Percentiles rank a stretch among this genome's conserved stretches.
Evolutionary conservation across 2,113 vertebrate species (phyloP).

Genomic region (Lamprotornis superbus): DNA sequence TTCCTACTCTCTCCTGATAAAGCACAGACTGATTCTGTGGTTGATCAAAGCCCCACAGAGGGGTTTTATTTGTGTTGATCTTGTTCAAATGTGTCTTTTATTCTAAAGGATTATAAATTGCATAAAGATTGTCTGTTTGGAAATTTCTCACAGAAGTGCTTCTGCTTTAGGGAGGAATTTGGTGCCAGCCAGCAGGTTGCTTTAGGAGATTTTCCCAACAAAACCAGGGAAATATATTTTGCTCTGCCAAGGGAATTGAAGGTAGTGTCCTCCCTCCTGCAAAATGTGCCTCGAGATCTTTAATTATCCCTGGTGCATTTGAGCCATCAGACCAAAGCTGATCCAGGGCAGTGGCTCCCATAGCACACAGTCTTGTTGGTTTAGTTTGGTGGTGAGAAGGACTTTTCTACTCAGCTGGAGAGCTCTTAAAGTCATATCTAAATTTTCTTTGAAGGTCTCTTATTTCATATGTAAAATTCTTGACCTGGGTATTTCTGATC

Average conservation of each 20-base stretch:
- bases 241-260: neutral
- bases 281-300: neutral
- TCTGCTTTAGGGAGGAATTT: neutral
- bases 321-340: neutral
- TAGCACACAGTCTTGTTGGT: neutral
- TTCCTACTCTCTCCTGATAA: neutral
- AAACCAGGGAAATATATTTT: neutral
- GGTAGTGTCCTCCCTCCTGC: neutral
- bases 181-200: neutral
- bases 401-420: neutral
- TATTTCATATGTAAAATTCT: neutral
- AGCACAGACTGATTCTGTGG: neutral
- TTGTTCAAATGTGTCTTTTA: neutral
- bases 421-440: neutral
- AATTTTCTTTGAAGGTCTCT: neutral
- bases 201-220: neutral
- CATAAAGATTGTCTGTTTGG: neutral
- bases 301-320: neutral
- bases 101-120: neutral
- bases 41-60: neutral
- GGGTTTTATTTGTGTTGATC: neutral
- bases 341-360: neutral
- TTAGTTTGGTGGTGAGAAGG: neutral
- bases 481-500: neutral
- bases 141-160: neutral